Conservation (phyloP, 2,888 invertebrate genomes). For the Heliconius cydno region DNA sequence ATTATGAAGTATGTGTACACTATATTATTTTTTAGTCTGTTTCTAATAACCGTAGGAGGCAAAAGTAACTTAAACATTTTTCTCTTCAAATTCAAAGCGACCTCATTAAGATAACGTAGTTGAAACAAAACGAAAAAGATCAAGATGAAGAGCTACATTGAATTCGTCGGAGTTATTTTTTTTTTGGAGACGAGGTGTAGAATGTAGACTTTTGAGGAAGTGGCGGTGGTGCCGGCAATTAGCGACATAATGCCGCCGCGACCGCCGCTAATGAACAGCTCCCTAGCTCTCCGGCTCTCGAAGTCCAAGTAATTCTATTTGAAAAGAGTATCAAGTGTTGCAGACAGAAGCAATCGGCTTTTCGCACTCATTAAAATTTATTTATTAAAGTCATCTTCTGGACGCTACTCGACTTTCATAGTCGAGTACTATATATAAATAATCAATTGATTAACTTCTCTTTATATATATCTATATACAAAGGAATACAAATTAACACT, state of each 20-base stretch:
- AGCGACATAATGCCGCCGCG: constrained; percentile 15
- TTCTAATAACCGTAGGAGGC: neutral
- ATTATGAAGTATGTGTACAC: neutral
- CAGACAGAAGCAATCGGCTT: neutral
- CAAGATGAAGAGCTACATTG: constrained; percentile 22
- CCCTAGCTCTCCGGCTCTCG: neutral
- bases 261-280: constrained; percentile 4
- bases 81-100: constrained; percentile 19
- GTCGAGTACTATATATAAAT: too few relatives aligned
- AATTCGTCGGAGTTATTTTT: constrained; percentile 15
- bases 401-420: neutral
- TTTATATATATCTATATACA: too few relatives aligned
- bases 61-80: neutral
- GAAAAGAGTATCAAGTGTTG: neutral
- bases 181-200: neutral
- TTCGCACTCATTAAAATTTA: constrained; percentile 5
- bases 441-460: too few relatives aligned
- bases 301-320: constrained; percentile 5
- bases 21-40: neutral
- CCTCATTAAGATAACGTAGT: constrained; percentile 28
- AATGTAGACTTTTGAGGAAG: neutral
- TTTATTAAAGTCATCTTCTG: neutral
- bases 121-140: constrained; percentile 16
- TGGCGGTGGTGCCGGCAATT: constrained; percentile 18
- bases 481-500: too few relatives aligned